Percentiles rank a stretch among this genome's conserved stretches.
Evolutionary conservation across 2,888 invertebrate genomes (phyloP).

Genomic region (Callinectes sapidus): DNA sequence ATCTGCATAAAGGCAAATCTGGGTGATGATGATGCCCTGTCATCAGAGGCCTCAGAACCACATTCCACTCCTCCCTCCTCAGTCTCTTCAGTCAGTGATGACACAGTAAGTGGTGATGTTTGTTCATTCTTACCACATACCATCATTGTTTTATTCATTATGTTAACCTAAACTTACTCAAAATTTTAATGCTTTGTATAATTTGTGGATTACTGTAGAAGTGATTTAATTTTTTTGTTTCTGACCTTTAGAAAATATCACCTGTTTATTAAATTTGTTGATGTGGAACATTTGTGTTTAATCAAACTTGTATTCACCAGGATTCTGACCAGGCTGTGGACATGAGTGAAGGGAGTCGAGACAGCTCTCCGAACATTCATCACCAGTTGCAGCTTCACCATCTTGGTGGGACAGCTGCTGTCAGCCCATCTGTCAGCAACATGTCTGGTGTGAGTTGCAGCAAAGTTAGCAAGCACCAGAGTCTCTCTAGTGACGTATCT

Average conservation of each 20-base stretch:
- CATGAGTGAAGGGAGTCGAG: slow-evolving; percentile 62
- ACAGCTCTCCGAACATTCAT: slow-evolving; percentile 61
- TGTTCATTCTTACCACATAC: background rate
- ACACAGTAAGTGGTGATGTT: slow-evolving; percentile 50
- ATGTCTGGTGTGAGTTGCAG: background rate
- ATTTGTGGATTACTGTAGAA: background rate
- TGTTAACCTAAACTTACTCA: background rate
- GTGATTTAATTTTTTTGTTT: background rate
- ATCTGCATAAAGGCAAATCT: slow-evolving; percentile 36
- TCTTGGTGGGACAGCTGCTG: slow-evolving; percentile 12
- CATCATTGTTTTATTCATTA: background rate
- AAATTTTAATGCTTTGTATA: background rate
- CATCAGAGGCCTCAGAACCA: slow-evolving; percentile 64
- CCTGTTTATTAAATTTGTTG: background rate
- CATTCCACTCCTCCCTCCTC: slow-evolving; percentile 68
- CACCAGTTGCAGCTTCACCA: slow-evolving; percentile 55
- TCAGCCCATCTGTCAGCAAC: background rate
- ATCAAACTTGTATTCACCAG: slow-evolving; percentile 26
- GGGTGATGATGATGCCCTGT: slow-evolving; percentile 58
- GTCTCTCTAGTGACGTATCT: background rate
- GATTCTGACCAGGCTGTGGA: slow-evolving; percentile 65
- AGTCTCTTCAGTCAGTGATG: slow-evolving; percentile 66
- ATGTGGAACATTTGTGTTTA: background rate
- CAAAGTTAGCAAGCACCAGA: slow-evolving; percentile 23
- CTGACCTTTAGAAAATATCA: background rate